phyloP scores from a whole-genome alignment of 2,113 vertebrate genomes.

The Laterallus jamaicensis region DNA sequence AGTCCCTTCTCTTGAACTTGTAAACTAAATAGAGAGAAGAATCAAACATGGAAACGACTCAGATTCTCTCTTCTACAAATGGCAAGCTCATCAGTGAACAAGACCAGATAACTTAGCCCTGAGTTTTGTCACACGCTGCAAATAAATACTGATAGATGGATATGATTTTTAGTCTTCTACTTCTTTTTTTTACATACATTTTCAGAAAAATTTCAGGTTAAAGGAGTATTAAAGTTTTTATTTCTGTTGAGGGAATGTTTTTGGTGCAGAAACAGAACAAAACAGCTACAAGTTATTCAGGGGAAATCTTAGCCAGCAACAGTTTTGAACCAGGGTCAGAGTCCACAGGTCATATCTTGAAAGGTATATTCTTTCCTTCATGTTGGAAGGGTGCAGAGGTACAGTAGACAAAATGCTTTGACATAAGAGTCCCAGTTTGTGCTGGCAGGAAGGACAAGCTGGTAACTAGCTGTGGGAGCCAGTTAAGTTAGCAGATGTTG shows the following conservation, averaged over 20 bases:
- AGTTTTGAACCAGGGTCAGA: not conserved
- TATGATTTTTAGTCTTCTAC: not conserved
- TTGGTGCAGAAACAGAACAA: not conserved
- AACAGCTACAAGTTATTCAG: not conserved
- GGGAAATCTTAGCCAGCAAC: not conserved
- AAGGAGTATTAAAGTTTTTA: not conserved
- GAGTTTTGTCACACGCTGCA: not conserved
- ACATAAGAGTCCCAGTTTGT: not conserved
- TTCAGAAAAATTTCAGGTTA: not conserved
- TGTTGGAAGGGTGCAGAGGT: not conserved
- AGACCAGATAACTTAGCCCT: not conserved
- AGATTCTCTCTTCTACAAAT: not conserved
- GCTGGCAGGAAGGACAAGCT: not conserved
- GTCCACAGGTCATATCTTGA: not conserved
- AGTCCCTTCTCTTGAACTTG: not conserved
- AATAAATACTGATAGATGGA: not conserved
- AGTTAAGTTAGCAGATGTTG: constrained; percentile 1
- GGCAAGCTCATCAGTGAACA: not conserved
- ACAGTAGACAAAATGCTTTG: not conserved
- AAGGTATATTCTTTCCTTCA: not conserved
- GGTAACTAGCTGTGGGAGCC: not conserved
- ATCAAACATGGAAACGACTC: not conserved
- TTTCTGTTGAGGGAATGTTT: not conserved
- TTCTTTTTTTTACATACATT: not conserved
- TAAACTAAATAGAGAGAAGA: not conserved